Base-by-base conservation (phyloP, 2,797 vertebrate genomes). In the Monodelphis domestica region DNA sequence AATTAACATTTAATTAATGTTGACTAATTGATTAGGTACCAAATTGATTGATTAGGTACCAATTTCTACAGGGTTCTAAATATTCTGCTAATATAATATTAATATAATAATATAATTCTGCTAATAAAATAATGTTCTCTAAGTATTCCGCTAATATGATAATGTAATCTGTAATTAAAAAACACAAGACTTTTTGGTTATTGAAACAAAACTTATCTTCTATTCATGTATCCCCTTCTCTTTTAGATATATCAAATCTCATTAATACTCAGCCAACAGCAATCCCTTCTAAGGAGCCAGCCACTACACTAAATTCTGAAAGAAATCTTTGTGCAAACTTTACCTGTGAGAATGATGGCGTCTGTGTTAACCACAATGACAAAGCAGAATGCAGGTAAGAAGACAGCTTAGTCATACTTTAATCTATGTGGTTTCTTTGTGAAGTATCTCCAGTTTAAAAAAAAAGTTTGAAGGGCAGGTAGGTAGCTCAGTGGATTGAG, bases 221-320 rank as follows among this genome's bases (percentile, higher is more conserved):
- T 29, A 24, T 51, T 33, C 28, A 2, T 78, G 26, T 12, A 63
- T 38, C 30, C 24, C 54, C 87, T 89, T 1, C 91, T 93, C 70
- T 90, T 57, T 93, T 97, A 99, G 99, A 99, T 96, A 98, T 99
- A 94, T 98, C 99, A 6, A 97, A 99, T 97, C 98, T 99, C 90
- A 98, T 98, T 2, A 33, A 51, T 92, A 96, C 96, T 78, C 95
- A 98, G 91, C 96, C 98, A 2, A 1, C 94, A 53, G 98, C 98
- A 15, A 0, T 0, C 17, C 92, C 33, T 38, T 63, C 59, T 14
- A 5, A n/a, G 33, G 5, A 17, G 2, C 15, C 59, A n/a, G n/a
- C 38, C 33, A 17, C 26, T 53, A 12, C 87, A n/a, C 51, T 93
- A 1, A 84, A 90, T 1, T 5, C 94, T 2, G 0, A 0, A 0